These are phyloP conservation scores for Dufourea novaeangliae DNA, from an alignment of 1,140 invertebrate species.

Conservation along the genomic window DNA sequence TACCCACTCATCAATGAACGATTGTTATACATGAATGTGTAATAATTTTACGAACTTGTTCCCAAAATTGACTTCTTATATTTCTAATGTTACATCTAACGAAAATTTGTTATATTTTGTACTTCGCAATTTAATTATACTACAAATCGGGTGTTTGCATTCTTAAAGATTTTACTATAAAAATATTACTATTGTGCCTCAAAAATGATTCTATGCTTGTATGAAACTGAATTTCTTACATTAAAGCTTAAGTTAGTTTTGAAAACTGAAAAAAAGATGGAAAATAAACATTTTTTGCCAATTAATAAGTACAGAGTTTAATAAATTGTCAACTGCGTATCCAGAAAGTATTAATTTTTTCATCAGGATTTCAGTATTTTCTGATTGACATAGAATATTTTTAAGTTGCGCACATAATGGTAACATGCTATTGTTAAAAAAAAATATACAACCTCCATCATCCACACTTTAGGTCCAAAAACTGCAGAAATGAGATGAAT, in stretches of 20 bases:
- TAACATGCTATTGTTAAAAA: conserved; percentile 63
- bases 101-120: not conserved
- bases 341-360: conserved; percentile 1
- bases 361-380: not conserved
- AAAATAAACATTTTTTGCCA: conserved; percentile 17
- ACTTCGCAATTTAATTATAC: conserved; percentile 3
- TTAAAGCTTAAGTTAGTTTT: conserved; percentile 22
- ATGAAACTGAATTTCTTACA: conserved; percentile 18
- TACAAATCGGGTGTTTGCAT: not conserved
- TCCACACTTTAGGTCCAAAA: conserved; percentile 94
- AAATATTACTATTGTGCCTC: conserved; percentile 56
- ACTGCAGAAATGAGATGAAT: conserved; percentile 94
- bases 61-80: not conserved
- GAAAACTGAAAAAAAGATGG: conserved; percentile 17
- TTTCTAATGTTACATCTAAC: not conserved
- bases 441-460: conserved; percentile 86
- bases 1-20: not conserved
- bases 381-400: conserved; percentile 37
- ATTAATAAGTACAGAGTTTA: not conserved
- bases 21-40: not conserved
- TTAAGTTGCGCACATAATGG: conserved; percentile 55
- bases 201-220: conserved; percentile 16
- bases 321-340: conserved; percentile 16
- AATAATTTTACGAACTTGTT: not conserved
- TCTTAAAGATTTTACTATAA: not conserved